These are phyloP conservation scores for Agrotis segetum DNA, from an alignment of 2,888 invertebrate species.

Conservation along the genomic window DNA sequence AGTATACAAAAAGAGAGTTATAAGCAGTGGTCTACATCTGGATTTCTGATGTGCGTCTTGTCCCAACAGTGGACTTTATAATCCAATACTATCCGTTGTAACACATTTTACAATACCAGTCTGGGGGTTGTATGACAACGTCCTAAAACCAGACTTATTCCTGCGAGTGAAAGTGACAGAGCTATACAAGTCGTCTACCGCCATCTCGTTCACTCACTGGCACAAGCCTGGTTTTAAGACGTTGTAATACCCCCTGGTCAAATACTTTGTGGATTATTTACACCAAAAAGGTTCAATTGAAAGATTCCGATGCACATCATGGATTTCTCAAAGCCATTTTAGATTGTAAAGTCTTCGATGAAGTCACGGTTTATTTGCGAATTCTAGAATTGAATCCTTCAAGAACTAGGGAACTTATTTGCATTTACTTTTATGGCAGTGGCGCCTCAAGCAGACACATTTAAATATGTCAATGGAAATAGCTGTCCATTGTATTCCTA, in stretches of 20 bases:
- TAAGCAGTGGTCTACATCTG: no score
- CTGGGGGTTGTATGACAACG: no score
- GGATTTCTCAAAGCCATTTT: conserved; percentile 5
- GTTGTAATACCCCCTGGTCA: no score
- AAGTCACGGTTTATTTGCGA: conserved; percentile 28
- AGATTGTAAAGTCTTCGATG: not conserved
- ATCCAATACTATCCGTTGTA: not conserved
- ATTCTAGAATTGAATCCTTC: conserved; percentile 22
- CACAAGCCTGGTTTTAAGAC: no score
- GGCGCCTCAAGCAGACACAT: conserved; percentile 52
- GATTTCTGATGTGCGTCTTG: no score
- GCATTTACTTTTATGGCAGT: conserved; percentile 46
- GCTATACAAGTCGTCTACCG: no score
- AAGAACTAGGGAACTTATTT: conserved; percentile 31
- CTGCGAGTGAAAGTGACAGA: no score
- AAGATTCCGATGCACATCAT: conserved; percentile 5
- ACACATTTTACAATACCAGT: not conserved
- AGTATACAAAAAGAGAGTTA: no score
- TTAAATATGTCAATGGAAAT: conserved; percentile 59
- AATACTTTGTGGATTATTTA: not conserved
- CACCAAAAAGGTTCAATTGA: not conserved
- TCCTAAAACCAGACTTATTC: no score
- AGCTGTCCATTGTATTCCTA: conserved; percentile 61
- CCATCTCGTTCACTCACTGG: no score
- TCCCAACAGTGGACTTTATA: no score